These are phyloP conservation scores for Ferdinandea cuprea DNA, from an alignment of 2,888 invertebrate genomes.

Conservation along the genomic window DNA sequence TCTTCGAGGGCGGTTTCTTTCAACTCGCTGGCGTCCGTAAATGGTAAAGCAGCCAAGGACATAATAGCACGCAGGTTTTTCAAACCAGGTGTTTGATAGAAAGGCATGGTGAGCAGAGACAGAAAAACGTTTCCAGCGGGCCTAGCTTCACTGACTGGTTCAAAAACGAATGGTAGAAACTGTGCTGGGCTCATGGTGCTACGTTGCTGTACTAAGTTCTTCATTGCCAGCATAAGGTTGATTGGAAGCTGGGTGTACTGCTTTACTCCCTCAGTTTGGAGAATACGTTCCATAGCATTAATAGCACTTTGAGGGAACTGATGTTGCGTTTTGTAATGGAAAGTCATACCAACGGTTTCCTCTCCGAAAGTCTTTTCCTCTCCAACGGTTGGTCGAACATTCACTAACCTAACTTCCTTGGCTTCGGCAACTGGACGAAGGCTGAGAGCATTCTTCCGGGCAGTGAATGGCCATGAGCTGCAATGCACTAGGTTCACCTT, in stretches of 20 bases:
- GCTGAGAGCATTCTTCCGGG: conserved; percentile 85
- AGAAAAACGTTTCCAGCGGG: conserved; percentile 42
- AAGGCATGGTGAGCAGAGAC: conserved; percentile 54
- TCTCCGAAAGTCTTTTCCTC: conserved; percentile 83
- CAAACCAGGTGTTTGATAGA: conserved; percentile 48
- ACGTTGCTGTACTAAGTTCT: conserved; percentile 50
- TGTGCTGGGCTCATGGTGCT: conserved; percentile 31
- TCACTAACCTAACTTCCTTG: conserved; percentile 83
- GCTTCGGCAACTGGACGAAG: conserved; percentile 84
- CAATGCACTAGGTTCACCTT: conserved; percentile 85
- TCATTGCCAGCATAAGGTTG: conserved; percentile 51
- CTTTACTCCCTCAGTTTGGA: conserved; percentile 61
- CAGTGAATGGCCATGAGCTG: conserved; percentile 87
- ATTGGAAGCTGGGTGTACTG: conserved; percentile 56
- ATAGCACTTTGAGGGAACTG: conserved; percentile 82
- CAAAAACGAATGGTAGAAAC: conserved; percentile 57
- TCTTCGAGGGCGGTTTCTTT: conserved; percentile 44
- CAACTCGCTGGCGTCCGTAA: conserved; percentile 53
- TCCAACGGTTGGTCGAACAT: conserved; percentile 81
- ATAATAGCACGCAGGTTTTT: conserved; percentile 58
- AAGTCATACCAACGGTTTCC: conserved; percentile 84
- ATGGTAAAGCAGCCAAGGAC: conserved; percentile 55
- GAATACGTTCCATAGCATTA: conserved; percentile 76
- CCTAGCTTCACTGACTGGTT: conserved; percentile 44
- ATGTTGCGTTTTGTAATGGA: conserved; percentile 84